phyloP scores from a whole-genome alignment of 2,888 invertebrate species.

The Meta bourneti region DNA sequence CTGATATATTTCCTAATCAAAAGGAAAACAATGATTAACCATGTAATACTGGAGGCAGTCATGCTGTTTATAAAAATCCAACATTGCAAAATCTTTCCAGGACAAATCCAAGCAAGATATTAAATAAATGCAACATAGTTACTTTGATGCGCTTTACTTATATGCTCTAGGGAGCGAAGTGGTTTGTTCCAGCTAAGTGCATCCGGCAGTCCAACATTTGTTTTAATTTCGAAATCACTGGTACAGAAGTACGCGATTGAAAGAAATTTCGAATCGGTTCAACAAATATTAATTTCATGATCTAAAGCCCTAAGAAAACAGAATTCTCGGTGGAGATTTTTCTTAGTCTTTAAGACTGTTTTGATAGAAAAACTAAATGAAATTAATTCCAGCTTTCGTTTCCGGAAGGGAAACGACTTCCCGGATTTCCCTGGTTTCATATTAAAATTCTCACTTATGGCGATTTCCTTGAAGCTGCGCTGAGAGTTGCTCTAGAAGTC shows the following conservation, averaged over 20 bases:
- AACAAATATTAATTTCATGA: not conserved
- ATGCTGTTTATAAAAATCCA: no score
- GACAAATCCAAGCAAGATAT: no score
- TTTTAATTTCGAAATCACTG: not conserved
- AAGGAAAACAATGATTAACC: no score
- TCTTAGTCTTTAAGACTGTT: not conserved
- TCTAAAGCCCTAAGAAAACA: not conserved
- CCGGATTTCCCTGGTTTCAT: not conserved
- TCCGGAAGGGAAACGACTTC: not conserved
- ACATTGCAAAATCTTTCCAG: no score
- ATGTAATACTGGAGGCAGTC: no score
- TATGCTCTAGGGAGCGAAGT: no score
- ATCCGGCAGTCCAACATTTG: not conserved
- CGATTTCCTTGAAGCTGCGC: slow-evolving; percentile 8
- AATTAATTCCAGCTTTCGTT: not conserved
- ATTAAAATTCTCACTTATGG: not conserved
- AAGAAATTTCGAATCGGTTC: not conserved
- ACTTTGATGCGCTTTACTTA: no score
- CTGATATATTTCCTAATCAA: no score
- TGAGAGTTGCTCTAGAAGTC: slow-evolving; percentile 4
- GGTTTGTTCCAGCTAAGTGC: no score
- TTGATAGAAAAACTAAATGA: not conserved
- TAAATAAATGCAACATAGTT: no score
- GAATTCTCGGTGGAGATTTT: not conserved
- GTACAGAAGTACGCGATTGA: not conserved